Evolutionary conservation across 2,797 vertebrate species (phyloP).

Genomic region (Carduelis carduelis): DNA sequence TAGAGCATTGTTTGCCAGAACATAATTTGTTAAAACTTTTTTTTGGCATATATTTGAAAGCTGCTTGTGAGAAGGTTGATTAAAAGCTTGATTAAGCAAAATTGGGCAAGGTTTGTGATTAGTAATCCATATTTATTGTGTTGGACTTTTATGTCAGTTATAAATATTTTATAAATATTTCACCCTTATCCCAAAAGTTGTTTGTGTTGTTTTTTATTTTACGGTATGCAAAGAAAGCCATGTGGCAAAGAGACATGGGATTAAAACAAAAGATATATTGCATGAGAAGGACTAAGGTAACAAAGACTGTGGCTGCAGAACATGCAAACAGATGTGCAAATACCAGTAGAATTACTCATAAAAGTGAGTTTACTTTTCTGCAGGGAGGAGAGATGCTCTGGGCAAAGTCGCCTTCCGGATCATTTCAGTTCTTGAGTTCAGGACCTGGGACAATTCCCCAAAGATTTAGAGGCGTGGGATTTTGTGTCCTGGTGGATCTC

Average conservation of each 20-base stretch:
- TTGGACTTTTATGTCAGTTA: background rate
- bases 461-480: background rate
- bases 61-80: background rate
- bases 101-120: background rate
- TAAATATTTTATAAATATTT: background rate
- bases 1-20: background rate
- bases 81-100: background rate
- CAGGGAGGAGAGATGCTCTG: background rate
- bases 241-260: background rate
- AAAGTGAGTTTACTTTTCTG: background rate
- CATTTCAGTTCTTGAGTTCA: constrained; percentile 31
- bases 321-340: background rate
- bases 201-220: background rate
- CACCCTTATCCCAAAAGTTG: background rate
- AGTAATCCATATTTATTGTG: background rate
- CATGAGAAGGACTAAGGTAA: background rate
- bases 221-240: accelerated
- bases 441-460: constrained; percentile 65
- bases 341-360: background rate
- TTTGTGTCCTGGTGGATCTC: background rate
- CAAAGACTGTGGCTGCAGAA: background rate
- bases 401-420: accelerated
- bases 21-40: background rate
- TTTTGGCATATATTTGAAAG: background rate
- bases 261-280: background rate